Evolutionary conservation across 2,797 vertebrate genomes (phyloP), one percentile per base, ranked within the genome.

Genomic region (Pteronotus mesoamericanus): DNA sequence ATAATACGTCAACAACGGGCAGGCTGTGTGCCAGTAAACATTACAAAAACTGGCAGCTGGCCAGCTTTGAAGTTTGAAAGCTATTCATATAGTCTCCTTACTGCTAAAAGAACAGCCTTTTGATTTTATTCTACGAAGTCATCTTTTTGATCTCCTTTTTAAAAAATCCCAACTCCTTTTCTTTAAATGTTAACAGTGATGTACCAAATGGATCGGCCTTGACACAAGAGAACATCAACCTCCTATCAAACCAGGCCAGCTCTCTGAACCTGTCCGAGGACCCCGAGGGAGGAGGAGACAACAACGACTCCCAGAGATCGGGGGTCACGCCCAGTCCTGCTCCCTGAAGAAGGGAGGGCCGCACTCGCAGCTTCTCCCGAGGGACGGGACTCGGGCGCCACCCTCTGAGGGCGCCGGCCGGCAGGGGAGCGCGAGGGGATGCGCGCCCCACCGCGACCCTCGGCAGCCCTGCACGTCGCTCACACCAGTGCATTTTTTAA

Each of bases 131-230:
- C 80, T 84, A 34, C 39, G 79, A 51, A 85, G 11, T 74, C 78
- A 91, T 57, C n/a, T 93, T 84, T 51, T 55, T 85, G 83, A 75
- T 59, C 26, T 51, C n/a, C 29, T 61, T 16, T 16, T 34, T 42
- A 80, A 86, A 48, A 97, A 26, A 46, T 92, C 83, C 16, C 1
- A 19, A 89, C 6, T 85, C 1, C 14, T 53, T 57, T 71, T 77
- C 80, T 89, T 79, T 29, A 2, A 39, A 86, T 92, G 77, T 92
- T 86, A 97, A 94, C 98, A 99, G 99, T 79, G 99, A 99, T 97
- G 99, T 99, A 98, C 99, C 99, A 0, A 99, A 99, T 83, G 99
- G 99, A 98, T 99, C 99, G 68, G 98, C 99, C 97, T 97, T 99
- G 97, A 98, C 99, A 86, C 99, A 99, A 96, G 99, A 99, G 96